A percentile compares a stretch with the other conserved stretches of the same genome.
phyloP scores from a whole-genome alignment of 1,140 invertebrate genomes.

The Rhagoletis pomonella region DNA sequence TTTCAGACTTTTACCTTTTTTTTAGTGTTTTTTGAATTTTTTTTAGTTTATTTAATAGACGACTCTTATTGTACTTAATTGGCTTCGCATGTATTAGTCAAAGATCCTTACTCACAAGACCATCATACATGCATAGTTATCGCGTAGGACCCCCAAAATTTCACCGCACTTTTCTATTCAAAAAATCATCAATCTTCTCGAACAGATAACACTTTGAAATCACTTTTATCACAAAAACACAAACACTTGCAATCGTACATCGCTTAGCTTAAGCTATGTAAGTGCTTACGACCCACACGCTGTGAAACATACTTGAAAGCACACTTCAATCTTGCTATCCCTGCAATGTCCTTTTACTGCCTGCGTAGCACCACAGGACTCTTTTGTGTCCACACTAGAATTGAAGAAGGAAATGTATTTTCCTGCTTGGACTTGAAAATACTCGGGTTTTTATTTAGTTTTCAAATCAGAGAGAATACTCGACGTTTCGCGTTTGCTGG shows the following conservation, averaged over 20 bases:
- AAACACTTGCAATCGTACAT: background rate
- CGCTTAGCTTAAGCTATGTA: background rate
- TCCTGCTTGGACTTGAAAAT: background rate
- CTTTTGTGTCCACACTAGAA: background rate
- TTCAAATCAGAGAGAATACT: slow-evolving; percentile 18
- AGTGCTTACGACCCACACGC: background rate
- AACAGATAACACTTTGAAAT: background rate
- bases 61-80: too few species aligned
- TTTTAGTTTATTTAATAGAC: too few species aligned
- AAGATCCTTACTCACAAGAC: too few species aligned
- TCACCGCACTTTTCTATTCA: too few species aligned
- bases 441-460: background rate
- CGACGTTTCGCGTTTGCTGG: slow-evolving; percentile 45
- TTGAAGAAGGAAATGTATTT: slow-evolving; percentile 7
- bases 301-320: background rate
- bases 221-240: background rate
- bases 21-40: too few species aligned
- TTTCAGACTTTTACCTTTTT: too few species aligned
- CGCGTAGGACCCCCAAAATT: too few species aligned
- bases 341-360: background rate
- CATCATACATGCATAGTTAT: too few species aligned
- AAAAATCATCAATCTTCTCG: background rate
- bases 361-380: background rate
- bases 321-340: background rate
- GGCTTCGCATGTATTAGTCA: too few species aligned